These are phyloP conservation scores for Tokudaia tokunoshimensis DNA, from an alignment of 2,797 vertebrate species.

Conservation along the genomic window DNA sequence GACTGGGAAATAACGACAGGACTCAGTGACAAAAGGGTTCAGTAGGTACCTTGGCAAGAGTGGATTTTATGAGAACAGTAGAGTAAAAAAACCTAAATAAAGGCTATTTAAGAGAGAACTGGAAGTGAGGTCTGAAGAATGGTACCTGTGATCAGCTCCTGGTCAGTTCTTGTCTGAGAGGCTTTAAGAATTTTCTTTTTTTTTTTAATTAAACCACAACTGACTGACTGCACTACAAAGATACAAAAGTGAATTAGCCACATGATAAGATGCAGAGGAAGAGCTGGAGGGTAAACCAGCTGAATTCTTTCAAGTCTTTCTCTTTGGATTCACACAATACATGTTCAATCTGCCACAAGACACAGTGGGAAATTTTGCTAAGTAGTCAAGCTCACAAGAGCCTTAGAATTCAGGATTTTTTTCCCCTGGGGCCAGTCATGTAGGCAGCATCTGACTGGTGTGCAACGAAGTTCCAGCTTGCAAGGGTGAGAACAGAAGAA, in stretches of 20 bases:
- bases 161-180: background rate
- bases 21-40: background rate
- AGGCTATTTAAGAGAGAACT: background rate
- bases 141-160: background rate
- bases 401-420: background rate
- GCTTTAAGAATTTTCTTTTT: background rate
- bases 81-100: background rate
- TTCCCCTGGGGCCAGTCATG: background rate
- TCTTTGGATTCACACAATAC: background rate
- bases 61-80: background rate
- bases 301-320: background rate
- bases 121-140: background rate
- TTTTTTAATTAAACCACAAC: background rate
- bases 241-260: background rate
- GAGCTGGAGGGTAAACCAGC: background rate
- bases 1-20: background rate
- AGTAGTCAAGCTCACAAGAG: background rate
- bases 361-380: background rate
- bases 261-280: background rate
- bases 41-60: background rate
- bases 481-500: background rate
- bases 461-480: background rate
- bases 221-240: background rate
- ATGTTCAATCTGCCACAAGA: background rate
- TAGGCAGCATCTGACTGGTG: background rate